Evolutionary conservation across 2,888 invertebrate genomes (phyloP).

Genomic region (Lasioglossum lativentre): DNA sequence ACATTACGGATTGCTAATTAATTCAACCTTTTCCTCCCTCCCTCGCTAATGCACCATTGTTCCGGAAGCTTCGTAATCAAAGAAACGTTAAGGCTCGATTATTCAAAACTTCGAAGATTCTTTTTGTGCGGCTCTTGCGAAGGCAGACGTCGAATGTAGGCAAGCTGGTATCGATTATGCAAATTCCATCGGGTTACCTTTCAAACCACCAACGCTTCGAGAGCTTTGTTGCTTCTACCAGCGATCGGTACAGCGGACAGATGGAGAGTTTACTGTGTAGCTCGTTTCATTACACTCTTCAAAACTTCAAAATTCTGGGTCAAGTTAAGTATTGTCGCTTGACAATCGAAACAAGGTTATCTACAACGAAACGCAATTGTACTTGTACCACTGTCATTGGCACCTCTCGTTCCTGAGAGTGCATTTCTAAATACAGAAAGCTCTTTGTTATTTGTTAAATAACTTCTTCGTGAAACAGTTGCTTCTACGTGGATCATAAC

Average conservation of each 20-base stretch:
- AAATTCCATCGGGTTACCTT: slow-evolving; percentile 32
- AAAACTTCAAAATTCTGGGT: background rate
- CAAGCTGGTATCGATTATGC: slow-evolving; percentile 42
- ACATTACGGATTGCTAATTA: background rate
- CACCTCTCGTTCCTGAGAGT: background rate
- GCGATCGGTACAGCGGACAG: slow-evolving; percentile 17
- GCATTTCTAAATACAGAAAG: background rate
- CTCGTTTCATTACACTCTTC: background rate
- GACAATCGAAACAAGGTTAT: background rate
- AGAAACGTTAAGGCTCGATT: background rate
- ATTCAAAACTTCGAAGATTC: slow-evolving; percentile 7
- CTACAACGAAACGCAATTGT: background rate
- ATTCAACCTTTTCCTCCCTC: background rate
- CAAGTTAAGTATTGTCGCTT: background rate
- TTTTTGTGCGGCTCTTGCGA: background rate
- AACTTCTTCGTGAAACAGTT: too few species aligned
- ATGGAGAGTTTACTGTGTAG: slow-evolving; percentile 18
- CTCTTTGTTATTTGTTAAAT: too few species aligned
- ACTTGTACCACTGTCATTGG: background rate
- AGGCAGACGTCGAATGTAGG: slow-evolving; percentile 12
- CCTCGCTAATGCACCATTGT: background rate
- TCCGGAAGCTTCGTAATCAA: slow-evolving; percentile 4
- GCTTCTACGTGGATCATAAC: too few species aligned
- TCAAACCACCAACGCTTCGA: background rate
- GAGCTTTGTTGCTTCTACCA: slow-evolving; percentile 8